Evolutionary conservation across 2,113 vertebrate genomes (phyloP), one percentile per base, ranked within the genome.

Genomic region (Synchiropus splendidus): DNA sequence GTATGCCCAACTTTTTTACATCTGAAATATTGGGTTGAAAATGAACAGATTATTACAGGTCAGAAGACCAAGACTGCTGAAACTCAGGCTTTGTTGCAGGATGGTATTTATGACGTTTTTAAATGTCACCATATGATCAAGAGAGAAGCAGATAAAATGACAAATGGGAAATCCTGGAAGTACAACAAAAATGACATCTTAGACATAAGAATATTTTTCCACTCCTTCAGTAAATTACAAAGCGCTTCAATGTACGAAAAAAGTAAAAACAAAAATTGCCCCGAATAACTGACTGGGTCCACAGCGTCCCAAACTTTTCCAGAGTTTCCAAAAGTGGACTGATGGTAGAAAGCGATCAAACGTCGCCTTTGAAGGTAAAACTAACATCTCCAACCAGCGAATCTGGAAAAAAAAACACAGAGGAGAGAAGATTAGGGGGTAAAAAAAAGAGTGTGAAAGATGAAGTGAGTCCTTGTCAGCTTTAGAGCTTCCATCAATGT

Each of bases 381-480:
- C 63, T 83, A 87, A 57, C 81, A 84, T 68, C 85, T 85, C 85
- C 85, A 87, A 35, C 79, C 54, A 34, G 60, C 56, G 68, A 86
- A 85, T 68, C 85, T 87, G 78, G 12, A 77, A 64, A 31, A 65
- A 64, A 39, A 13, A 48, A 39, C 54, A 9, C n/a, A n/a, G n/a
- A 46, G 36, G 38, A 39, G 37, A 27, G 34, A 48, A 51, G 18
- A 33, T 56, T 54, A 54, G 21, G 8, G 21, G n/a, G n/a, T n/a
- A n/a, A n/a, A 27, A 27, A 27, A 8, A 33, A 18, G 6, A 13
- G n/a, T 21, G 15, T 44, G 6, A 31, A 12, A 34, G 15, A 43
- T 2, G 10, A 27, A 9, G 10, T 39, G 15, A 14, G 16, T 1
- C 4, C 13, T 14, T 4, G 14, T 6, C 5, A 1, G 15, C 12